Base-by-base conservation (phyloP, 2,797 vertebrate genomes). In the Arnoldichthys spilopterus region DNA sequence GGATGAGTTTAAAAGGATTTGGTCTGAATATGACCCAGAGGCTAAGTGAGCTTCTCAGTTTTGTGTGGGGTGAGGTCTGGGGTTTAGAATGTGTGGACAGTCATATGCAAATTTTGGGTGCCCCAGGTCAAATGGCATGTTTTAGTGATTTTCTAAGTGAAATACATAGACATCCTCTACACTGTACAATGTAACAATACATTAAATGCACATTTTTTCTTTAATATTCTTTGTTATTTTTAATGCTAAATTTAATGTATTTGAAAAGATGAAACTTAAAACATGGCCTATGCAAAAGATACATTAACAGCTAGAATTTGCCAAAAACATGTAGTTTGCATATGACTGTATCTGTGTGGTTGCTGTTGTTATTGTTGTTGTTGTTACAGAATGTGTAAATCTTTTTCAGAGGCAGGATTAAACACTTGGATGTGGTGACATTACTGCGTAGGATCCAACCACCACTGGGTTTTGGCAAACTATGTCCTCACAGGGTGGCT, bases 1-100 rank as follows among this genome's bases (percentile, higher is more conserved):
- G 87, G 98, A 99, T 79, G 98, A 99, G 90, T 99, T 99, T 86
- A 99, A 99, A 91, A 95, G 97, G 86, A 98, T 99, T 90, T 99
- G 98, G 98, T 99, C 98, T 1, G 98, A 99, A 89, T 99, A 99
- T 6, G 98, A 99, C 86, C 98, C 98, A 2, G 98, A 99, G 88
- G 98, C 98, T 61, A 99, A 98, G 98, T 99, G 92, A 94, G 96
- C 93, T 73, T 76, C 2, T 22, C 47, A 51, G 56, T 28, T 13
- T 54, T 28, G 6, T 67, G 24, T 56, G 26, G 63, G 22, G 20
- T 22, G 34, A 37, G 34, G 34, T 37, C 3, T 37, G 34, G 3
- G 34, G 3, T 1, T 43, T 4, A 4, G 40, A 1, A 9, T 43
- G 40, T 43, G 5, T 43, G 11, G 34, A 3, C 3, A 37, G 34